Conservation (phyloP, 2,797 vertebrate genomes). For the Molossus molossus region DNA sequence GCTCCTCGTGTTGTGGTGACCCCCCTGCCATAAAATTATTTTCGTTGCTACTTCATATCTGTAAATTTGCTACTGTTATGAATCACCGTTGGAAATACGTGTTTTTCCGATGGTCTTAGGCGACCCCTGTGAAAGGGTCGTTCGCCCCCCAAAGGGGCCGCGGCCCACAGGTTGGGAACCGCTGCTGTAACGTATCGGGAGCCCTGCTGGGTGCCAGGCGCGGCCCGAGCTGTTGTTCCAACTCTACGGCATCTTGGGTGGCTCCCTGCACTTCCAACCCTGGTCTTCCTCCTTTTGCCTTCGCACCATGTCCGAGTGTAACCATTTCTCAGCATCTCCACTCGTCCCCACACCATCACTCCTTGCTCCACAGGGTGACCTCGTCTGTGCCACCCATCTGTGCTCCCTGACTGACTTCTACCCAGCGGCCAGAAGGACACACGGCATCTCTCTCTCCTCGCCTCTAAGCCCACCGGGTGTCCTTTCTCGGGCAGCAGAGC, state of each 20-base stretch:
- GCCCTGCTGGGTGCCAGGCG: not conserved
- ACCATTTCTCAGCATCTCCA: not conserved
- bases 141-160: too few species aligned
- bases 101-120: too few species aligned
- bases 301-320: rapidly evolving
- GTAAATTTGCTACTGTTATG: too few species aligned
- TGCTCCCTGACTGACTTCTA: not conserved
- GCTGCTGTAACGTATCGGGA: rapidly evolving
- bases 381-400: not conserved
- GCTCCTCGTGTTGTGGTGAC: too few species aligned
- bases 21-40: too few species aligned
- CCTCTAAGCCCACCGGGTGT: not conserved
- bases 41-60: too few species aligned
- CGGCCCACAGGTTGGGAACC: too few species aligned
- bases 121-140: too few species aligned
- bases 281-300: too few species aligned
- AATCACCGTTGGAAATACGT: too few species aligned
- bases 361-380: too few species aligned
- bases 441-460: rapidly evolving
- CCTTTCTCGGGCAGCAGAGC: not conserved
- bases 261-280: not conserved
- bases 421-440: not conserved
- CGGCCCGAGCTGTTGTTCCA: not conserved
- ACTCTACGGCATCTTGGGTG: rapidly evolving
- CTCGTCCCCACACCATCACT: rapidly evolving